Percentiles rank a stretch among this genome's conserved stretches.
Conservation (phyloP, 2,888 invertebrate species). For the Rhorus exstirpatorius region DNA sequence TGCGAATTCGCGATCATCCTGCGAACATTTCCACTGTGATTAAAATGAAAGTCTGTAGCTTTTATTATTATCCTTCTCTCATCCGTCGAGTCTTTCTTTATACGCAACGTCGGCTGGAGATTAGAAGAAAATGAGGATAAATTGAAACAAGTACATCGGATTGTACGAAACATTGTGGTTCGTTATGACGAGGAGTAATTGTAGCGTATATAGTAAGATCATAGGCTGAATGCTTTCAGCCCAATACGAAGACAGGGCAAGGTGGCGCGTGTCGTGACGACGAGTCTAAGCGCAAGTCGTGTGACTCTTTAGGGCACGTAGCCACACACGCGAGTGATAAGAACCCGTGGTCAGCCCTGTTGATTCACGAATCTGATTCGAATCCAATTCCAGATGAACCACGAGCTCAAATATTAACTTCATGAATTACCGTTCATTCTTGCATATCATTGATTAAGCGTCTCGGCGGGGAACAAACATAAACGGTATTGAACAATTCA, state of each 20-base stretch:
- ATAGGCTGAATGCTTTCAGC: background rate
- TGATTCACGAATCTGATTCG: background rate
- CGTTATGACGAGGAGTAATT: constrained; percentile 10
- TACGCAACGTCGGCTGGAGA: background rate
- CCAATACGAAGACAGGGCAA: background rate
- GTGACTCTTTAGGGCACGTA: constrained; percentile 15
- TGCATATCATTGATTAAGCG: no score
- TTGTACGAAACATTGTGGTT: constrained; percentile 1
- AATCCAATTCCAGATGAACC: background rate
- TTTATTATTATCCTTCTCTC: constrained; percentile 32
- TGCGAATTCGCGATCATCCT: constrained; percentile 28
- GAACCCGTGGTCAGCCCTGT: background rate
- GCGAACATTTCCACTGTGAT: constrained; percentile 49
- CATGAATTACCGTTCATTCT: no score
- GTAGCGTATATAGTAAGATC: no score
- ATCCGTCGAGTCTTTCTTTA: background rate
- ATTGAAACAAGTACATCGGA: constrained; percentile 2
- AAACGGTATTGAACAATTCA: no score
- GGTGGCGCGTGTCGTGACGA: background rate
- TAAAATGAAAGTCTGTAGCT: constrained; percentile 44
- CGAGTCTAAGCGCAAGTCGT: background rate
- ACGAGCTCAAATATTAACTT: background rate
- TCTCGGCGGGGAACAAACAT: no score
- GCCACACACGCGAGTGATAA: constrained; percentile 3
- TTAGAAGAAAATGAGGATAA: constrained; percentile 1